Conservation (phyloP, 2,113 vertebrate genomes). For the Phasianus colchicus region DNA sequence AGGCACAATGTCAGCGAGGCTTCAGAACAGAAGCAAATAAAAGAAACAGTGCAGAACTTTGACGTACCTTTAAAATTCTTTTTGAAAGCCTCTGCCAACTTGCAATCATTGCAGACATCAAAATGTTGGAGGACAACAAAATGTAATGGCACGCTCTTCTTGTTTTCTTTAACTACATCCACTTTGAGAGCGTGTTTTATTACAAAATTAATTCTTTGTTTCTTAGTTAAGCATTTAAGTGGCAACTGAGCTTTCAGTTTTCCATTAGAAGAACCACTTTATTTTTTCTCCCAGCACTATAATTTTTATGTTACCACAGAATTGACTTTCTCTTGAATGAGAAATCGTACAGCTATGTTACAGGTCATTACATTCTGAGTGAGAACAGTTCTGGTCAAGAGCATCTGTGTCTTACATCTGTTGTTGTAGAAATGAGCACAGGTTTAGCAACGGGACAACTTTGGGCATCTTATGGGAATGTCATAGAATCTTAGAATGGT, state of each 20-base stretch:
- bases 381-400: background rate
- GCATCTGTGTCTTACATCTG: background rate
- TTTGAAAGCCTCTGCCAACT: background rate
- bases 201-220: background rate
- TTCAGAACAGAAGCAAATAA: background rate
- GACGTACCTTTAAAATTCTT: background rate
- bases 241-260: background rate
- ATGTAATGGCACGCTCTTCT: rapidly evolving
- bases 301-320: background rate
- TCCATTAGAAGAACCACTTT: background rate
- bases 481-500: background rate
- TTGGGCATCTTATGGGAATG: background rate
- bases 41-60: background rate
- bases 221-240: background rate
- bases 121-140: background rate
- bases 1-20: background rate
- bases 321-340: background rate
- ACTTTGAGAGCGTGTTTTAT: background rate
- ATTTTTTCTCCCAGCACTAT: background rate
- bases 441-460: background rate
- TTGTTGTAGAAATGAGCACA: background rate
- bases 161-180: background rate
- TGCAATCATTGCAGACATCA: rapidly evolving
- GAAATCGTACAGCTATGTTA: background rate
- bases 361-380: background rate